A percentile compares a stretch with the other conserved stretches of the same genome.
Evolutionary conservation across 2,797 vertebrate genomes (phyloP).

Genomic region (Parauchenoglanis punctatus): DNA sequence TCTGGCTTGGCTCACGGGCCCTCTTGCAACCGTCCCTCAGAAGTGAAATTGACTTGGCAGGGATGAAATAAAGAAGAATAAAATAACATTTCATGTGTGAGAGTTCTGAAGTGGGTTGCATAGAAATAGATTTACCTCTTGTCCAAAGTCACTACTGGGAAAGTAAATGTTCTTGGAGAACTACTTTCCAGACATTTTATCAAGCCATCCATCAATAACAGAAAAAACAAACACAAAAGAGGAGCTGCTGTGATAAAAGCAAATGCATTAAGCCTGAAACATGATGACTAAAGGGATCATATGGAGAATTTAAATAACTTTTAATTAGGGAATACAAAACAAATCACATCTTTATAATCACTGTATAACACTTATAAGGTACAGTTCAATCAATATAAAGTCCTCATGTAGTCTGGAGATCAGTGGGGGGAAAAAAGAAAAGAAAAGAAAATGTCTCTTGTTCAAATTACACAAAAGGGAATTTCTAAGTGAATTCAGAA

Average conservation of each 20-base stretch:
- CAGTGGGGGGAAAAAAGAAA: background rate
- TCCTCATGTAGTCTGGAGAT: background rate
- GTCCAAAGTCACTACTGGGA: background rate
- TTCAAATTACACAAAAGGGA: conserved; percentile 6
- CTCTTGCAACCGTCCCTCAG: conserved; percentile 30
- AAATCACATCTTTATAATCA: background rate
- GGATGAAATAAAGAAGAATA: conserved; percentile 47
- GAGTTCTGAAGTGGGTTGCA: conserved; percentile 25
- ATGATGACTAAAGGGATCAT: background rate
- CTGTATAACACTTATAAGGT: background rate
- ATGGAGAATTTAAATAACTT: background rate
- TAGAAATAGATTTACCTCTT: conserved; percentile 23
- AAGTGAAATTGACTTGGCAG: conserved; percentile 50
- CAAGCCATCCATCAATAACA: background rate
- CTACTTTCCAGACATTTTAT: background rate
- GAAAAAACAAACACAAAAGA: background rate
- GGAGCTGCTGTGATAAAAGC: background rate
- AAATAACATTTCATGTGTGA: conserved; percentile 47
- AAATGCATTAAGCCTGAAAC: background rate
- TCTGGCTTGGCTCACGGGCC: conserved; percentile 41
- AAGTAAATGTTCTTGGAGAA: conserved; percentile 22
- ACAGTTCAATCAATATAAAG: background rate
- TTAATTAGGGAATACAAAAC: background rate
- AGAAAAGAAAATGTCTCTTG: background rate
- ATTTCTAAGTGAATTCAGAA: conserved; percentile 34